Evolutionary conservation across 2,888 invertebrate species (phyloP), one percentile per base, ranked within the genome.

Genomic region (Rotaria sp.): DNA sequence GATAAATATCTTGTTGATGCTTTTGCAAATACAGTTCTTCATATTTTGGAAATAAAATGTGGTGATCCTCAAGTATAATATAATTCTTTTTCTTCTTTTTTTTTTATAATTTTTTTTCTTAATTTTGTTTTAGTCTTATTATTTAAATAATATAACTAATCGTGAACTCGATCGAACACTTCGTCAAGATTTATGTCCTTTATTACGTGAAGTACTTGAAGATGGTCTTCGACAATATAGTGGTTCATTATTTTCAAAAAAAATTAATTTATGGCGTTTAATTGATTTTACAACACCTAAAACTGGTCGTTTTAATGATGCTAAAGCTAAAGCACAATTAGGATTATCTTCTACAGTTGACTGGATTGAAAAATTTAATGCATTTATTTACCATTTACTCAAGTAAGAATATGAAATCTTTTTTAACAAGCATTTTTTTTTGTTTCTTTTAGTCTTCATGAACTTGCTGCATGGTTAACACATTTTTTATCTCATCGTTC

Each of bases 241-340:
- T n/a, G 80, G 80, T 45, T 80, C 80, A 15, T 80, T 80, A 80
- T 80, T 80, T 80, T 80, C 80, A 24, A 80, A 80, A 45, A 80
- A 80, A 15, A n/a, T 80, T 24, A 80, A 41, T 45, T n/a, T 80
- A 45, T 80, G 80, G 80, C 80, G 80, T 24, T 45, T 80, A n/a
- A 80, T 80, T 26, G 80, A 80, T 80, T 80, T 80, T 13, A 45
- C 80, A 24, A 80, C 80, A 80, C 80, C 80, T 45, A 41, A 26
- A 80, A 80, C 80, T 26, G 45, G 26, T n/a, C 80, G 45, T 15
- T 45, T 45, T 45, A 45, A 80, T 45, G 80, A 80, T 26, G 80
- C 80, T 2, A 80, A 80, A 80, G 15, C 8, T 26, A 80, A 80
- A 80, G 80, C 80, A 13, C 80, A 80, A n/a, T 45, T 45, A 26